phyloP scores from a whole-genome alignment of 2,888 invertebrate genomes.

The Danaus chrysippus region DNA sequence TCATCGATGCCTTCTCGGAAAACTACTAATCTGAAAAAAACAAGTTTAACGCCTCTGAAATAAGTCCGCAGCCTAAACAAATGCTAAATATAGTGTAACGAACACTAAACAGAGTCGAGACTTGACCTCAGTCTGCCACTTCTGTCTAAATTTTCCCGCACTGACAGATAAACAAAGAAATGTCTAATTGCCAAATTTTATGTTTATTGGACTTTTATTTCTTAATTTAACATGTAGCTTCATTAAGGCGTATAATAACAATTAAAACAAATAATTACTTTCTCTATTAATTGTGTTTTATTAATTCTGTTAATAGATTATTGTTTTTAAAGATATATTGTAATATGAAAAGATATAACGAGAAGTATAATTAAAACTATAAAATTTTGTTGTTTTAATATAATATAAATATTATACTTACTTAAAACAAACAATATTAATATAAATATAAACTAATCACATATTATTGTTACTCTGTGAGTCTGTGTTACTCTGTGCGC shows the following conservation, averaged over 20 bases:
- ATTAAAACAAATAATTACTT: no score
- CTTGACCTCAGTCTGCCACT: conserved; percentile 43
- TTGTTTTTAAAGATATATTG: no score
- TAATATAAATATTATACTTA: not conserved
- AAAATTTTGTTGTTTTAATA: no score
- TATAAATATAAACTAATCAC: not conserved
- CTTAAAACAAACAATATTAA: not conserved
- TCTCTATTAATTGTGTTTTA: no score
- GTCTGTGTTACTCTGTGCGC: conserved; percentile 14
- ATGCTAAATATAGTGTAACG: conserved; percentile 41
- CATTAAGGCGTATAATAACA: not conserved
- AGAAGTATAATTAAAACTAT: no score
- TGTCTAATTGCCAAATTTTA: conserved; percentile 10
- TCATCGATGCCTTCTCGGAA: conserved; percentile 27
- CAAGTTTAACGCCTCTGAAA: conserved; percentile 42
- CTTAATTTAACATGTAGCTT: conserved; percentile 2
- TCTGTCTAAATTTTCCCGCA: conserved; percentile 36
- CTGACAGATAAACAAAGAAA: conserved; percentile 44
- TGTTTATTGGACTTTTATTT: not conserved
- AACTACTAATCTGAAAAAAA: conserved; percentile 25
- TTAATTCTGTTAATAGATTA: no score
- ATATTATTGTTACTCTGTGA: not conserved
- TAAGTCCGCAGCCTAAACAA: conserved; percentile 50
- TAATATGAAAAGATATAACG: no score
- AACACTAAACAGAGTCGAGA: conserved; percentile 45